Evolutionary conservation across 1,140 invertebrate species (phyloP).

Genomic region (Ectropis grisescens): DNA sequence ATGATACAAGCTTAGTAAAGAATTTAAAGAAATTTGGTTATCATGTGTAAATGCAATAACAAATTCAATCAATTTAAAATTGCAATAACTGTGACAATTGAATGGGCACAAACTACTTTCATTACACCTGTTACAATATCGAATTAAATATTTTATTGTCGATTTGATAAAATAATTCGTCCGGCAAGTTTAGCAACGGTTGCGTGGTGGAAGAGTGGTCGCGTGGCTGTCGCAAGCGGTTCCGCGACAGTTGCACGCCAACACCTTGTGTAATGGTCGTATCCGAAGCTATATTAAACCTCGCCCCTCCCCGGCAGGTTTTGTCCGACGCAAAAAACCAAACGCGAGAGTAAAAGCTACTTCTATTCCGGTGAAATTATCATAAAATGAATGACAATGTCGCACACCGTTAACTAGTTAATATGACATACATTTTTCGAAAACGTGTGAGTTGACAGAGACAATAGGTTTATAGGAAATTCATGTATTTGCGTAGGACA

Average conservation of each 20-base stretch:
- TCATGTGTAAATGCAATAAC: no score
- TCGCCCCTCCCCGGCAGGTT: slow-evolving; percentile 48
- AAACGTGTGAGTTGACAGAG: slow-evolving; percentile 12
- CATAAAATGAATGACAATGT: slow-evolving; percentile 2
- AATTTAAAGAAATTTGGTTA: no score
- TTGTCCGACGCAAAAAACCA: slow-evolving; percentile 49
- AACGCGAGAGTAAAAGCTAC: slow-evolving; percentile 3
- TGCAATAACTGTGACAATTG: no score
- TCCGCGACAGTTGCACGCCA: slow-evolving; percentile 39
- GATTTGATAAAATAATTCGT: slow-evolving; percentile 15
- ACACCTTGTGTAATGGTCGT: slow-evolving; percentile 66
- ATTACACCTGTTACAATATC: no score
- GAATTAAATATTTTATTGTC: no score
- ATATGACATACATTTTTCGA: slow-evolving; percentile 30
- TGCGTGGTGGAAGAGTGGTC: slow-evolving; percentile 26
- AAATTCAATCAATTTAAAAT: no score
- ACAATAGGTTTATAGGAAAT: no score
- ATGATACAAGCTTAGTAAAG: no score
- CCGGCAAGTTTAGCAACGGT: slow-evolving; percentile 49
- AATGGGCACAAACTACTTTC: no score
- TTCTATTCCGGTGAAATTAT: slow-evolving; percentile 8
- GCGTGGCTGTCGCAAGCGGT: slow-evolving; percentile 46
- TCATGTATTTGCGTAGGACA: slow-evolving; percentile 5
- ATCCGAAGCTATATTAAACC: slow-evolving; percentile 63
- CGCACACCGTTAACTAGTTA: slow-evolving; percentile 20